A percentile compares a stretch with the other conserved stretches of the same genome.
Evolutionary conservation across 2,113 vertebrate genomes (phyloP).

Genomic region (Siniperca chuatsi): DNA sequence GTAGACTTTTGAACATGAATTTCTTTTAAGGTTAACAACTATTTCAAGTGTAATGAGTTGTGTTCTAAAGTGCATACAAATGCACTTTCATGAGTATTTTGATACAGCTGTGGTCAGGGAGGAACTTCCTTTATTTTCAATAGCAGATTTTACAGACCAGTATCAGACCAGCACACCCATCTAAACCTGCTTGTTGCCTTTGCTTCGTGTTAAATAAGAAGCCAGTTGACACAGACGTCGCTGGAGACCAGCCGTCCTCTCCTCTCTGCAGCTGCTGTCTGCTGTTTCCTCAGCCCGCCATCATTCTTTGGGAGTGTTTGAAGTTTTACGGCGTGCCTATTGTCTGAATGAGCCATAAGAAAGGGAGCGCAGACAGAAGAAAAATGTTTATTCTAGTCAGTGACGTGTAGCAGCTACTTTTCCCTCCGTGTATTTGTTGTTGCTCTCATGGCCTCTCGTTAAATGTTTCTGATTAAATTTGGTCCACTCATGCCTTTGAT

Average conservation of each 20-base stretch:
- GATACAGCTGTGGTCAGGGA: background rate
- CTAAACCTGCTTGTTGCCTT: conserved; percentile 5
- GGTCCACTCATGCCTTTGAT: conserved; percentile 69
- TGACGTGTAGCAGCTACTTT: conserved; percentile 42
- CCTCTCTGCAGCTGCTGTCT: conserved; percentile 22
- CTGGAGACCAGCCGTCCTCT: background rate
- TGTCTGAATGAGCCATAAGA: conserved; percentile 54
- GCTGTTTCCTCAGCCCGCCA: conserved; percentile 24
- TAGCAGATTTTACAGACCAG: conserved; percentile 1
- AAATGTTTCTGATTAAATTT: conserved; percentile 65
- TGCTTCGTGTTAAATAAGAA: background rate
- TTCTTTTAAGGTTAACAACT: background rate
- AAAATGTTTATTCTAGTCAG: conserved; percentile 65
- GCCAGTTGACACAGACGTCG: background rate
- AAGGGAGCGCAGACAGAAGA: conserved; percentile 14
- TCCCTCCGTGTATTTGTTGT: conserved; percentile 6
- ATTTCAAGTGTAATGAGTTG: background rate
- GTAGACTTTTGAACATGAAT: conserved; percentile 3
- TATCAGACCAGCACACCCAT: background rate
- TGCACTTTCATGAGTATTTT: conserved; percentile 26
- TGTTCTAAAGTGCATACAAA: background rate
- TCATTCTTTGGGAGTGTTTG: conserved; percentile 28
- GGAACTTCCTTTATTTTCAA: conserved; percentile 2
- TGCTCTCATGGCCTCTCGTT: conserved; percentile 40
- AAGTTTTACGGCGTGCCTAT: conserved; percentile 54